Percentiles rank a stretch among this genome's conserved stretches.
These are phyloP conservation scores for Bombus haemorrhoidalis DNA, from an alignment of 1,140 invertebrate species.

Conservation along the genomic window DNA sequence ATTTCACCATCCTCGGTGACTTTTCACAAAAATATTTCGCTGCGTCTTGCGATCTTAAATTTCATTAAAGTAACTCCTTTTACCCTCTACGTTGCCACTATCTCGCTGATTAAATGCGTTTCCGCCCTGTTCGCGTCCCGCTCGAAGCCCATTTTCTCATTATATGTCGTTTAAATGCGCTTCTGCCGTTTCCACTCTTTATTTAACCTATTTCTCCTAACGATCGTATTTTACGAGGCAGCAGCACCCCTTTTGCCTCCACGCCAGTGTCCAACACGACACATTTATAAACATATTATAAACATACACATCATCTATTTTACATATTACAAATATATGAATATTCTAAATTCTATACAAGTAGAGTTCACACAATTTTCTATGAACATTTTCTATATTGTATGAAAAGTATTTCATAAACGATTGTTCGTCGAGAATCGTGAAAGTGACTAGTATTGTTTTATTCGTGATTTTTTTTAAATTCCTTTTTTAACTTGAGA, in stretches of 20 bases:
- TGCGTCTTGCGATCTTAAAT: not conserved
- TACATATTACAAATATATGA: too few species aligned
- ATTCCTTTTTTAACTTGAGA: too few species aligned
- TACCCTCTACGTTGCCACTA: not conserved
- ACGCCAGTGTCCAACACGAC: too few species aligned
- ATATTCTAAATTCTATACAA: too few species aligned
- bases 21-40: not conserved
- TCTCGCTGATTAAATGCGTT: not conserved
- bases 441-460: too few species aligned
- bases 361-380: too few species aligned
- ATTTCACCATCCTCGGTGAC: not conserved
- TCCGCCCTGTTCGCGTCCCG: not conserved
- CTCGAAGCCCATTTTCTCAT: not conserved
- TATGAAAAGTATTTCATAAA: accelerated
- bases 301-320: too few species aligned
- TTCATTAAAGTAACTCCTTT: not conserved
- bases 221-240: not conserved
- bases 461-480: too few species aligned
- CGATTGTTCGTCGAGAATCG: too few species aligned
- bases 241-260: too few species aligned
- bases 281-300: too few species aligned
- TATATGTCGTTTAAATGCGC: not conserved
- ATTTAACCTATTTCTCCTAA: not conserved
- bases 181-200: not conserved
- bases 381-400: too few species aligned